phyloP scores from a whole-genome alignment of 2,888 invertebrate species.

The Pyrrhia umbra region DNA sequence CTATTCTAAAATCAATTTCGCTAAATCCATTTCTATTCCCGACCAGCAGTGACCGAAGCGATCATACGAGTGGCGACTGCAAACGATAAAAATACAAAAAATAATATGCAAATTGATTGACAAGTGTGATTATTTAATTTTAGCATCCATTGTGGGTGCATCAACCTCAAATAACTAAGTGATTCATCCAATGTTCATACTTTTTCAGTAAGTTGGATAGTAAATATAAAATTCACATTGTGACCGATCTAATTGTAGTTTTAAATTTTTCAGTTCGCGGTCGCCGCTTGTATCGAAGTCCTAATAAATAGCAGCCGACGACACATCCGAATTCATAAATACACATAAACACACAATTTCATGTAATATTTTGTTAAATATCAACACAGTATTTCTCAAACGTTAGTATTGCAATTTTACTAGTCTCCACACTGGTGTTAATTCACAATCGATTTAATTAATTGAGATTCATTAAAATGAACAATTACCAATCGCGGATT shows the following conservation, averaged over 20 bases:
- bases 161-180: constrained; percentile 14
- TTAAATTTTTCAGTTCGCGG: background rate
- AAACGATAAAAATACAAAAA: background rate
- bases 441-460: constrained; percentile 57
- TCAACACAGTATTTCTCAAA: constrained; percentile 56
- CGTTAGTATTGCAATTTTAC: constrained; percentile 58
- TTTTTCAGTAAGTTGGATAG: constrained; percentile 13
- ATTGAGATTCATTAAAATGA: constrained; percentile 62
- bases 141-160: constrained; percentile 17
- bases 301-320: constrained; percentile 36
- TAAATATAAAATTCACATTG: constrained; percentile 4
- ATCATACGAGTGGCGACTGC: constrained; percentile 32
- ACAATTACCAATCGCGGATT: constrained; percentile 59
- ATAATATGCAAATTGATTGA: constrained; percentile 9
- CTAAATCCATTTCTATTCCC: constrained; percentile 53
- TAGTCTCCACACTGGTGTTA: constrained; percentile 54
- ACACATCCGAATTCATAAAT: constrained; percentile 53
- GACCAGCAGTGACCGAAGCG: constrained; percentile 12
- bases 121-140: constrained; percentile 12
- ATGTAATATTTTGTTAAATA: constrained; percentile 44
- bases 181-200: constrained; percentile 24
- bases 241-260: background rate
- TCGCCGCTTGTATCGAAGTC: constrained; percentile 27
- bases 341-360: constrained; percentile 48
- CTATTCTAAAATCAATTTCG: constrained; percentile 62